Base-by-base conservation (phyloP, 2,888 invertebrate genomes). In the Aleiodes testaceus region DNA sequence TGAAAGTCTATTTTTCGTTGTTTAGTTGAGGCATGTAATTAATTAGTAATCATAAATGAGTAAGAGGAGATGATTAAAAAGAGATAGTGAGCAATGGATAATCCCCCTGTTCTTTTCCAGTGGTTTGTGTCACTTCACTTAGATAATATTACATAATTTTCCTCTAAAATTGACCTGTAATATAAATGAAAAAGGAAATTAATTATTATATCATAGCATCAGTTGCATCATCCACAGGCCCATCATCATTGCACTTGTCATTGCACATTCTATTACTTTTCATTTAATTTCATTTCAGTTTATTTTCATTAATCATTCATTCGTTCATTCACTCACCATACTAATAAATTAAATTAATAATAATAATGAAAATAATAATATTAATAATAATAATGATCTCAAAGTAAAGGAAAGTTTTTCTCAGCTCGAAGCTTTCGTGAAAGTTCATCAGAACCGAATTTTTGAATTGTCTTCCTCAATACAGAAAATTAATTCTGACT, bases 201-300 rank as follows among this genome's bases (percentile, higher is more conserved):
- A 9, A 36, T 36, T 9, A 36, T 9, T 5, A 36, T 45, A 59
- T 22, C 18, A 67, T 30, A 55, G 55, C 67, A 67, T 67, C 67
- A 42, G 12, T 47, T 55, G 67, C 67, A 67, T 67, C 18, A 30
- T 67, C 49, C 55, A 18, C 55, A 67, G 18, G 45, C 55, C 67
- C 16, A 67, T 67, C 55, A 47, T 53, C 66, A 66, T 66, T 55
- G 67, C 67, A 67, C 67, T 47, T 20, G 49, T 61, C 53, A 65
- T 53, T 70, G 64, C 70, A 70, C 53, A 30, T 53, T 53, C n/a
- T 47, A 22, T 45, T 53, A 36, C 36, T 53, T 14, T 65, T 45
- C 9, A 30, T 30, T 59, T 55, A 36, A 5, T 55, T 69, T 69
- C 14, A 12, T 49, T 52, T 55, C n/a, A 55, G 61, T 72, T 52